Evolutionary conservation across 2,797 vertebrate genomes (phyloP).

Genomic region (Ataeniobius toweri): DNA sequence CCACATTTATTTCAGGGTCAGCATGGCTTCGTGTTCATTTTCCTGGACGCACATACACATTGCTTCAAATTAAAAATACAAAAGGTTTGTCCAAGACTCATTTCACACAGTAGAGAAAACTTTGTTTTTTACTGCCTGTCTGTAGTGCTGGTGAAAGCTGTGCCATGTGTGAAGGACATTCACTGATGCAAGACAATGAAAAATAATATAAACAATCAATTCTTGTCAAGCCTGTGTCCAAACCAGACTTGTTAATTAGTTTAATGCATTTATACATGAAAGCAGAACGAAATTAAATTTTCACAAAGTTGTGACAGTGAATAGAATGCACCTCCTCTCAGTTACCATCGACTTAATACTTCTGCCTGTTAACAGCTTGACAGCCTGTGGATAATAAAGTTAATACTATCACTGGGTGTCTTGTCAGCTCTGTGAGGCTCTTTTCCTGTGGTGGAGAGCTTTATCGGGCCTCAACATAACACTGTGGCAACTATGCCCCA

Average conservation of each 20-base stretch:
- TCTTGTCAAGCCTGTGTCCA: conserved; percentile 35
- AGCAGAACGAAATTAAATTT: conserved; percentile 54
- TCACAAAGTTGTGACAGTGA: conserved; percentile 56
- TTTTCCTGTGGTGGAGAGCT: conserved; percentile 53
- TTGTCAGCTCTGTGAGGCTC: conserved; percentile 68
- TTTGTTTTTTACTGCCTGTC: conserved; percentile 20
- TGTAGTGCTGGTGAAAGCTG: conserved; percentile 33
- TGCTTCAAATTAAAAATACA: neutral
- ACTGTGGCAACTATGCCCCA: conserved; percentile 46
- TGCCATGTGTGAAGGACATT: conserved; percentile 49
- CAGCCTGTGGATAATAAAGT: conserved; percentile 62
- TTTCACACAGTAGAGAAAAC: neutral
- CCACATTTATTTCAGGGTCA: neutral
- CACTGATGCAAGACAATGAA: conserved; percentile 61
- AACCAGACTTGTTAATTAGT: conserved; percentile 52
- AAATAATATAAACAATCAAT: conserved; percentile 63
- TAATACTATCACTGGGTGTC: conserved; percentile 74
- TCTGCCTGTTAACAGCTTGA: conserved; percentile 53
- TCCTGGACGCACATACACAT: neutral
- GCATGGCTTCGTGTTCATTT: neutral
- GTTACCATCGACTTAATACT: conserved; percentile 52
- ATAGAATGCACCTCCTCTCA: too few relatives aligned
- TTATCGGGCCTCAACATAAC: conserved; percentile 74
- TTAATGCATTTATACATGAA: conserved; percentile 59
- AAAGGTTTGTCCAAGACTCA: neutral